Base-by-base conservation (phyloP, 2,113 vertebrate genomes). In the Catagonus wagneri region DNA sequence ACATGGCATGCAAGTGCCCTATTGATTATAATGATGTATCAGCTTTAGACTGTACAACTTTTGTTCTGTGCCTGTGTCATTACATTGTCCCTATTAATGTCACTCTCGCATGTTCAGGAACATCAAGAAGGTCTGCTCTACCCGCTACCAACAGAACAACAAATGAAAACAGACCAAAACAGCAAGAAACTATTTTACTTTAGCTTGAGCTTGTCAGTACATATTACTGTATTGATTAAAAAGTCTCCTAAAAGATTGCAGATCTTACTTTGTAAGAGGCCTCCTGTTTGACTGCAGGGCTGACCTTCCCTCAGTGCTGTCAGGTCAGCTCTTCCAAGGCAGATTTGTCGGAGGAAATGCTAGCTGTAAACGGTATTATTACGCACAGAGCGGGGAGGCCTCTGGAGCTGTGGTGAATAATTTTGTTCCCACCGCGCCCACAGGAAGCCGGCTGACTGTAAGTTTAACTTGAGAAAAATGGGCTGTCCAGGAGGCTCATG, bases 381-480 rank as follows among this genome's bases (percentile, higher is more conserved):
- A 90, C 81, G 75, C 34, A 84, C 34, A 84, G 61, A 97, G 52
- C 13, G 4, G n/a, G 36, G 79, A 87, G 83, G 50, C 76, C 0
- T 83, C 75, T 68, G 19, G 50, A 89, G 56, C 65, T 74, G 88
- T 80, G 19, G 72, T 94, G 80, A 88, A 50, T 84, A 90, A 88
- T 60, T 97, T 94, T 95, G 78, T 76, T 89, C 81, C 94, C 96
- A 75, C 25, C 34, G 1, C 79, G 44, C 91, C 90, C 19, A 34
- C 92, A 87, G 23, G 19, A 91, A 95, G 96, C 94, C 83, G 20
- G 9, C 3, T 91, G 88, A 34, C 3, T 34, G 22, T 16, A 93
- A 44, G 89, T 65, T 80, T 80, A 80, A 96, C 56, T 58, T n/a
- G 75, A 97, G 72, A 95, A 86, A 95, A 97, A 74, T 0, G 0